These are phyloP conservation scores for Natator depressus DNA, from an alignment of 2,113 vertebrate genomes.

Conservation along the genomic window DNA sequence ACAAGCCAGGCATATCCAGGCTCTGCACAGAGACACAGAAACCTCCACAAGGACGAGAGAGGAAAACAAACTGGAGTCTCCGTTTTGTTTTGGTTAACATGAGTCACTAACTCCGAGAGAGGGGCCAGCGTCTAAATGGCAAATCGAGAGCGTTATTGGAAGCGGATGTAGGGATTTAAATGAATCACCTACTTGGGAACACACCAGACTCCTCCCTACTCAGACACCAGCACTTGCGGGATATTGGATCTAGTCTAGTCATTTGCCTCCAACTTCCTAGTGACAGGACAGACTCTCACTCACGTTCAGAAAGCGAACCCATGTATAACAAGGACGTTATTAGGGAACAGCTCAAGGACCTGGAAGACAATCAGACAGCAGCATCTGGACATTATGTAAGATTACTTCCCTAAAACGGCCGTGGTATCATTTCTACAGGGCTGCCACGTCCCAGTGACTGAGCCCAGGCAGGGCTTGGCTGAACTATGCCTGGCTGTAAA, in stretches of 20 bases:
- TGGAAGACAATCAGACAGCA: neutral
- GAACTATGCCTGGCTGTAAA: neutral
- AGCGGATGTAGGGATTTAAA: constrained; percentile 15
- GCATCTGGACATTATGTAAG: neutral
- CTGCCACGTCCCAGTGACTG: fast-evolving
- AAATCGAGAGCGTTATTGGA: constrained; percentile 29
- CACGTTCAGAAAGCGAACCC: fast-evolving
- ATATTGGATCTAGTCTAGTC: neutral
- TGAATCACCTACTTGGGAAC: neutral
- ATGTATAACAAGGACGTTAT: neutral
- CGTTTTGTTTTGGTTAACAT: constrained; percentile 59
- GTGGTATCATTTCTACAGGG: neutral
- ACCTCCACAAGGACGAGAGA: neutral
- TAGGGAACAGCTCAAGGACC: neutral
- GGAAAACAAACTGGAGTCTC: neutral
- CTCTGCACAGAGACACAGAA: constrained; percentile 54
- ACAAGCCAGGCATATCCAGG: constrained; percentile 55
- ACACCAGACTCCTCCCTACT: neutral
- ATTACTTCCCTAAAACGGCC: neutral
- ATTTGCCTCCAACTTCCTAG: neutral
- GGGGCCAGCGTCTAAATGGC: constrained; percentile 34
- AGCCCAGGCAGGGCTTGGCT: neutral
- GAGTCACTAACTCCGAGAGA: constrained; percentile 62
- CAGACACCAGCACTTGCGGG: neutral
- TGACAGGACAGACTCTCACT: fast-evolving